Conservation (phyloP, 2,888 invertebrate genomes). For the Melanchra persicariae region DNA sequence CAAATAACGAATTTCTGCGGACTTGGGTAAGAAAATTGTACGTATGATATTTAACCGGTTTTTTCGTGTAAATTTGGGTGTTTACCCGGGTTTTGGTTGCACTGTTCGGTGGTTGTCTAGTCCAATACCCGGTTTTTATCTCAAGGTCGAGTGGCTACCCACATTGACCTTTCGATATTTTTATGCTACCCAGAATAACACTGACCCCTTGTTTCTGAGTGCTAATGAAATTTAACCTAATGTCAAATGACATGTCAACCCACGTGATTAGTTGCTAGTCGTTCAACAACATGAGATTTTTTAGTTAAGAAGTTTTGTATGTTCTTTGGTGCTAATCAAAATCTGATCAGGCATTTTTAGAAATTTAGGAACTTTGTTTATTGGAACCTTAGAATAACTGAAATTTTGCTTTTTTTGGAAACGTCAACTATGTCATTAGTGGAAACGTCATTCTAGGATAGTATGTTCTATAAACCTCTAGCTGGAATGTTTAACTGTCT, state of each 20-base stretch:
- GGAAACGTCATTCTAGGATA: too few relatives aligned
- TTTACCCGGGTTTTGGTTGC: neutral
- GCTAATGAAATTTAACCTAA: neutral
- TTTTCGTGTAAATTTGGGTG: neutral
- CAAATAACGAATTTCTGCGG: slow-evolving; percentile 52
- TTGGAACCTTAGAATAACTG: neutral
- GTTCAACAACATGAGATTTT: neutral
- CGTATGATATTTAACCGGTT: slow-evolving; percentile 18
- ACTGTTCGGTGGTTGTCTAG: neutral
- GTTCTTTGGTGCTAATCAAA: neutral
- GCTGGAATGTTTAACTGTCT: neutral
- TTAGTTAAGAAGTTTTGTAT: neutral
- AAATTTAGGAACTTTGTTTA: neutral
- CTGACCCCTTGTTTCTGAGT: neutral
- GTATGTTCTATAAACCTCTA: too few relatives aligned
- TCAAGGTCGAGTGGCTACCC: neutral
- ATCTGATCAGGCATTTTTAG: neutral
- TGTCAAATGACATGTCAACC: neutral
- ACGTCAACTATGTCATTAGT: too few relatives aligned
- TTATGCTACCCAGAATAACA: neutral
- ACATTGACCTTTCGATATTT: neutral
- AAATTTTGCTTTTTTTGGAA: neutral
- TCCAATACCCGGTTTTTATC: neutral
- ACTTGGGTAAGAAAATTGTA: slow-evolving; percentile 49
- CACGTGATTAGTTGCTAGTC: neutral